Base-by-base conservation (phyloP, 2,113 vertebrate species). In the Clarias gariepinus region DNA sequence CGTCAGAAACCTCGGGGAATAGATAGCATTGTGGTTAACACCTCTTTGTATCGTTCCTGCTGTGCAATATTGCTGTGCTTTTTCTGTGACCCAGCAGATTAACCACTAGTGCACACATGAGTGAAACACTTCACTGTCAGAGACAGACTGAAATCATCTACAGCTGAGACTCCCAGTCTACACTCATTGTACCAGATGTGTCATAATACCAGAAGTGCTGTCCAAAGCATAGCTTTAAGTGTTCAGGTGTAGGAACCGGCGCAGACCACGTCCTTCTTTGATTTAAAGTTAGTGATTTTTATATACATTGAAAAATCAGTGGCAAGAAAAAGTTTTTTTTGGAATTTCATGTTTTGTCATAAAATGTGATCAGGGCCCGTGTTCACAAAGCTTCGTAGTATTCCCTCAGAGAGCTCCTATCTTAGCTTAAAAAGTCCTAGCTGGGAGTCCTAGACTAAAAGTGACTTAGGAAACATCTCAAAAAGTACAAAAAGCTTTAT, bases 11-110 rank as follows among this genome's bases (percentile, higher is more conserved):
- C 30, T 15, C 47, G 18, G 33, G 25, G 16, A 61, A 52, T n/a
- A 58, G 61, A 21, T 28, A 86, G 55, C 21, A 25, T 18, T 83
- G 76, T 86, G 74, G 84, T 86, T 88, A 73, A 85, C 85, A 71
- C 79, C 69, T 12, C n/a, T 53, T 36, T 66, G 47, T 21, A n/a
- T 87, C 13, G 71, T 53, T 64, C 36, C 81, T 81, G 9, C 7
- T 25, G 68, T 83, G 87, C 55, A 47, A 80, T 78, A 60, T 41
- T 36, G 36, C 52, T 19, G 57, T 41, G 33, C 41, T 21, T 36
- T 30, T 74, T 58, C 36, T 60, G 58, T 58, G 76, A 81, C 15
- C 55, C 74, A 71, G 66, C 53, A 64, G 53, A 69, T 83, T 55
- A 80, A n/a, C 68, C 66, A 53, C 63, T n/a, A 36, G 60, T 60